A percentile compares a stretch with the other conserved stretches of the same genome.
Evolutionary conservation across 2,888 invertebrate genomes (phyloP).

Genomic region (Spicauda simplicius): DNA sequence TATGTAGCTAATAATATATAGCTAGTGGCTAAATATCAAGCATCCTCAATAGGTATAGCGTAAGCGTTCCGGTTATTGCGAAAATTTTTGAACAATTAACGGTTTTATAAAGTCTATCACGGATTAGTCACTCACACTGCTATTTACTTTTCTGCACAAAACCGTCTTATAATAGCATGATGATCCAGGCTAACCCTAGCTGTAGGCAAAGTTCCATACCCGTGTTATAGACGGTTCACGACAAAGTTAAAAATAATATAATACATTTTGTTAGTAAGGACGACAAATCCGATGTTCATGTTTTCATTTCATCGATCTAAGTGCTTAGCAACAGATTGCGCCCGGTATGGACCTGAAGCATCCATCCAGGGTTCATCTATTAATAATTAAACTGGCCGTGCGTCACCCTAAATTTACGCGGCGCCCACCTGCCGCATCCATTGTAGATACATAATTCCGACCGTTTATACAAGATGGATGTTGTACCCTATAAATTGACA

Average conservation of each 20-base stretch:
- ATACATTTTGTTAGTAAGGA: neutral
- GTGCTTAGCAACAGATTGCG: conserved; percentile 4
- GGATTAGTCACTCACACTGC: too few species aligned
- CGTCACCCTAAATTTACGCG: conserved; percentile 17
- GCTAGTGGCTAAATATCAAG: too few species aligned
- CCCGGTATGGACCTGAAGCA: conserved; percentile 1
- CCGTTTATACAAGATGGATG: conserved; percentile 7
- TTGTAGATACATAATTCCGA: conserved; percentile 7
- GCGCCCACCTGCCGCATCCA: conserved; percentile 13
- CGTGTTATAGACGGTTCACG: too few species aligned
- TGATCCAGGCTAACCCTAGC: too few species aligned
- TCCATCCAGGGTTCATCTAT: conserved; percentile 17
- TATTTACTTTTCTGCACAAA: too few species aligned
- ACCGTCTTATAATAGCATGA: too few species aligned
- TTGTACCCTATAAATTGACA: conserved; percentile 9
- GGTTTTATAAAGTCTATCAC: too few species aligned
- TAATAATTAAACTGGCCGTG: conserved; percentile 21
- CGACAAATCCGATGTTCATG: neutral
- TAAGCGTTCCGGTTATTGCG: too few species aligned
- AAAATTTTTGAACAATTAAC: too few species aligned
- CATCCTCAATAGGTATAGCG: too few species aligned
- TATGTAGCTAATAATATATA: too few species aligned
- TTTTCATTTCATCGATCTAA: conserved; percentile 19
- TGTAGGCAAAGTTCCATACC: too few species aligned
- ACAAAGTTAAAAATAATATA: neutral